These are phyloP conservation scores for Vanessa atalanta DNA, from an alignment of 1,140 invertebrate species.

Conservation along the genomic window DNA sequence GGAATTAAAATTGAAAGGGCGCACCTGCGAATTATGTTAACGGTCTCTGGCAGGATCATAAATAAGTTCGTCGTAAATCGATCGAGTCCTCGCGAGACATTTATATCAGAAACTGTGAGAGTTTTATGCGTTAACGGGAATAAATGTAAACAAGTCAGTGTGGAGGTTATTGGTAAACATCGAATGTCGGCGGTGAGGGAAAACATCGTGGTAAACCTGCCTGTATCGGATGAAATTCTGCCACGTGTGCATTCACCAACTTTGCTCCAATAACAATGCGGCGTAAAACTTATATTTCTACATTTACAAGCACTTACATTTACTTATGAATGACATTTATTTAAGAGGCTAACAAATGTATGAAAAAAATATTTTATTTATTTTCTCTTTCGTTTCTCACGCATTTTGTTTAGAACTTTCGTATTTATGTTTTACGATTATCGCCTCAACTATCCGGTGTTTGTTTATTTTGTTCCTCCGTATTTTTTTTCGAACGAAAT, in stretches of 20 bases:
- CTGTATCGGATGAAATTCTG: too few species aligned
- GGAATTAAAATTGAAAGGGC: slow-evolving; percentile 41
- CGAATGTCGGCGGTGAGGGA: too few species aligned
- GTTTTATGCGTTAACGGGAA: slow-evolving; percentile 7
- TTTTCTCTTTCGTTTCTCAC: background rate
- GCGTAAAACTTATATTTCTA: too few species aligned
- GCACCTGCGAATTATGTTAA: slow-evolving; percentile 48
- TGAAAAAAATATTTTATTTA: too few species aligned
- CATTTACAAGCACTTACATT: too few species aligned
- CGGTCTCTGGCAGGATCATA: slow-evolving; percentile 45
- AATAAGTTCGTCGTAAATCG: slow-evolving; percentile 41
- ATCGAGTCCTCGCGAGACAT: slow-evolving; percentile 28
- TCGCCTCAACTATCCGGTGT: background rate
- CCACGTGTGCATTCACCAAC: too few species aligned
- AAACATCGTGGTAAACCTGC: too few species aligned
- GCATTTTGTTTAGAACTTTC: background rate
- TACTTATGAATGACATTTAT: too few species aligned
- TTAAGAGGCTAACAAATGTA: too few species aligned
- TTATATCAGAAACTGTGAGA: background rate
- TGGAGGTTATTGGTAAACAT: too few species aligned
- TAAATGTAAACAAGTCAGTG: background rate
- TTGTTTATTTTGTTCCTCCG: background rate
- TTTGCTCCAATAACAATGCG: too few species aligned
- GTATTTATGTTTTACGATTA: background rate
- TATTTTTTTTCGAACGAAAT: slow-evolving; percentile 9